Conservation (phyloP, 64 coral and sea anemone species). For the Platygyra sinensis region DNA sequence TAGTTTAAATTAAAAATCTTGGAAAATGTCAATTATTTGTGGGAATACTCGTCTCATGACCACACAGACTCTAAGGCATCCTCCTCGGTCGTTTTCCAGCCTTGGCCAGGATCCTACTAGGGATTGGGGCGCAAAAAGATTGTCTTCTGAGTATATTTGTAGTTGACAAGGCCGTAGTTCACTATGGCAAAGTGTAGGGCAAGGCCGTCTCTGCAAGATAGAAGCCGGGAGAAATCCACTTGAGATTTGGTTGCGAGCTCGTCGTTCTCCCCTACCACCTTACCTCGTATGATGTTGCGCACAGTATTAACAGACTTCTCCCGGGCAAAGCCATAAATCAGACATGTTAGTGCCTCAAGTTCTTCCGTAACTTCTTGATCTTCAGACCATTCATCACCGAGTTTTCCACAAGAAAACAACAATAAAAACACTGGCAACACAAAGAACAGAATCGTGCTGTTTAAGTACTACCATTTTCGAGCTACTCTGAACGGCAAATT, state of each 20-base stretch:
- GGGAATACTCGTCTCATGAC: too few species aligned
- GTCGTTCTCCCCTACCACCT: conserved; percentile 43
- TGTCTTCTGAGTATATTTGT: too few species aligned
- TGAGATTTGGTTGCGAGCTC: conserved; percentile 24
- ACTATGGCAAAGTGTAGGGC: conserved; percentile 50
- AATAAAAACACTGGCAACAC: neutral
- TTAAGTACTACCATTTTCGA: too few species aligned
- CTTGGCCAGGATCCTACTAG: too few species aligned
- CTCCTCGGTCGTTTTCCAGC: too few species aligned
- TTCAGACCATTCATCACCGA: conserved; percentile 55
- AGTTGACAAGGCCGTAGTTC: conserved; percentile 57
- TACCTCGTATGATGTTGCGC: conserved; percentile 50
- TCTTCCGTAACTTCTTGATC: conserved; percentile 45
- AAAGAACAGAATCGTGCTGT: neutral
- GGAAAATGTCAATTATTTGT: too few species aligned
- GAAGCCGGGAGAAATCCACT: too few species aligned
- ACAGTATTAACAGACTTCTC: conserved; percentile 52
- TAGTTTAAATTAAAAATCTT: too few species aligned
- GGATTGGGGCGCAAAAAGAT: too few species aligned
- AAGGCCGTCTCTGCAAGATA: conserved; percentile 22
- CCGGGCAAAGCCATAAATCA: conserved; percentile 42
- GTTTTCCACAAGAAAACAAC: conserved; percentile 43
- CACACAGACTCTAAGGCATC: too few species aligned
- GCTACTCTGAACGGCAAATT: too few species aligned
- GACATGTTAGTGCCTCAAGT: conserved; percentile 57